A percentile compares a stretch with the other conserved stretches of the same genome.
Conservation (phyloP, 2,797 vertebrate genomes). For the Chrosomus eos region DNA sequence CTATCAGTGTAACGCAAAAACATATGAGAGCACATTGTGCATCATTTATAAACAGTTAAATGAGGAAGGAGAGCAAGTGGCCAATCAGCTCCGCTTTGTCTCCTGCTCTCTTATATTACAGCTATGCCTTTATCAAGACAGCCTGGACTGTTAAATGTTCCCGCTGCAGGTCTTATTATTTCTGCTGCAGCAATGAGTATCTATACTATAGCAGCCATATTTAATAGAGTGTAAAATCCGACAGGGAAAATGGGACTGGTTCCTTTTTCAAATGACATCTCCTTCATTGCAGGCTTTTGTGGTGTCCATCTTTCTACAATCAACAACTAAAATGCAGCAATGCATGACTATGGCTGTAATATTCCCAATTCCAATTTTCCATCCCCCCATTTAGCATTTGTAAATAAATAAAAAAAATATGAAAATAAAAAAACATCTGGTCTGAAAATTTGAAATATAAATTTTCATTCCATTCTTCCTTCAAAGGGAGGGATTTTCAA, state of each 20-base stretch:
- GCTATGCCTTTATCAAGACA: neutral
- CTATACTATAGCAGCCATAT: neutral
- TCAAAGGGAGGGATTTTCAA: neutral
- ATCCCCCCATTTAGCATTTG: too few species aligned
- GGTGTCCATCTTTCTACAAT: neutral
- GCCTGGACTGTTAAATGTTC: neutral
- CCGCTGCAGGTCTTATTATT: constrained; percentile 18
- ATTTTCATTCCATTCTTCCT: neutral
- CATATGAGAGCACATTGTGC: constrained; percentile 15
- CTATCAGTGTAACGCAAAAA: constrained; percentile 6
- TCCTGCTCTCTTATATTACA: neutral
- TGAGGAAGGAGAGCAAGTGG: constrained; percentile 9
- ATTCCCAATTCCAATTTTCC: neutral
- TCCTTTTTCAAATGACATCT: constrained; percentile 1
- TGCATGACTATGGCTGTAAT: too few species aligned
- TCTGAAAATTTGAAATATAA: neutral
- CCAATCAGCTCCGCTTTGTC: constrained; percentile 28
- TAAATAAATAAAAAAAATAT: neutral
- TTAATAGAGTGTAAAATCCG: neutral
- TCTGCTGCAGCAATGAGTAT: neutral
- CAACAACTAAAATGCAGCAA: neutral
- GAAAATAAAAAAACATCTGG: neutral
- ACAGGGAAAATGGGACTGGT: neutral
- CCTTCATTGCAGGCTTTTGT: neutral
- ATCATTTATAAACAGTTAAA: constrained; percentile 6